A percentile compares a stretch with the other conserved stretches of the same genome.
These are phyloP conservation scores for Anagyrus pseudococci DNA, from an alignment of 2,888 invertebrate species.

Conservation along the genomic window DNA sequence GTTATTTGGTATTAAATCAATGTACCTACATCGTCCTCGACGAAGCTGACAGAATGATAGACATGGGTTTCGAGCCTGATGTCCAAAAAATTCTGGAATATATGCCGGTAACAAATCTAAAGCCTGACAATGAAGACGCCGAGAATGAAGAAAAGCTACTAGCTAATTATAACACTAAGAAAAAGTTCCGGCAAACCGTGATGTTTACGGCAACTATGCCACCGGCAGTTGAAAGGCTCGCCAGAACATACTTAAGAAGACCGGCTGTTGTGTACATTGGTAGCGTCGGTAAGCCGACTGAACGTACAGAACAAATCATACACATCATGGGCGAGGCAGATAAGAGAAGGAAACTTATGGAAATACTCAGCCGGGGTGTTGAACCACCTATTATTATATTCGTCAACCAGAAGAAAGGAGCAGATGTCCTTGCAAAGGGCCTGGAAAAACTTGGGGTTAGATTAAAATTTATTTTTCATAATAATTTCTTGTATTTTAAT, in stretches of 20 bases:
- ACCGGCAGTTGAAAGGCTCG: constrained; percentile 94
- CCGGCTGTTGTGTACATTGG: constrained; percentile 98
- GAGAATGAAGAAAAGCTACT: constrained; percentile 91
- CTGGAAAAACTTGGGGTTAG: constrained; percentile 90
- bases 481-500: background rate
- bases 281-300: constrained; percentile 95
- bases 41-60: constrained; percentile 99
- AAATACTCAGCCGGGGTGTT: constrained; percentile 86
- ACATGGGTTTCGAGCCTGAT: constrained; percentile 99
- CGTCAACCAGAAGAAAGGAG: constrained; percentile 99
- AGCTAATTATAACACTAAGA: constrained; percentile 93
- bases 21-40: constrained; percentile 98
- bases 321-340: constrained; percentile 95
- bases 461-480: background rate
- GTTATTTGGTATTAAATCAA: constrained; percentile 94
- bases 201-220: constrained; percentile 99
- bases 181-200: constrained; percentile 98
- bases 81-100: constrained; percentile 97
- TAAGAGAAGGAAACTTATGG: constrained; percentile 95
- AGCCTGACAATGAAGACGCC: constrained; percentile 97
- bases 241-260: constrained; percentile 90
- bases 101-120: constrained; percentile 97
- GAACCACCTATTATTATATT: constrained; percentile 99
- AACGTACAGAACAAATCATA: constrained; percentile 96
- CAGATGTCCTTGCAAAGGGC: constrained; percentile 95